A percentile compares a stretch with the other conserved stretches of the same genome.
These are phyloP conservation scores for Hipparchia semele DNA, from an alignment of 2,888 invertebrate species.

Conservation along the genomic window DNA sequence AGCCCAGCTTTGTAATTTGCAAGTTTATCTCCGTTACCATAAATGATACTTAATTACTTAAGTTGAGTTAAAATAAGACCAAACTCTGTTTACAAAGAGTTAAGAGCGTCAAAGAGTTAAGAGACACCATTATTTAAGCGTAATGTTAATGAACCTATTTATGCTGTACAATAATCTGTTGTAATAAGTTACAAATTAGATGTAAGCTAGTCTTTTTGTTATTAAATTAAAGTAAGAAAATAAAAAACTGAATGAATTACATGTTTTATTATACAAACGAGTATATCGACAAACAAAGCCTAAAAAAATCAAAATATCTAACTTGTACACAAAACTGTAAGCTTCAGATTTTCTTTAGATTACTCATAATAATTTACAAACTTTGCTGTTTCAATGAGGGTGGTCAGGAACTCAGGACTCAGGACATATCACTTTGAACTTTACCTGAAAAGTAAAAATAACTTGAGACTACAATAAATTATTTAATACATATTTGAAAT, in stretches of 20 bases:
- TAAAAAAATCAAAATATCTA: background rate
- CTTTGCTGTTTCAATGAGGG: too few relatives aligned
- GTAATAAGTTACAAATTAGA: constrained; percentile 80
- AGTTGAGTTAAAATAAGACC: background rate
- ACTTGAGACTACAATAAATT: constrained; percentile 5
- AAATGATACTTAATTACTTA: background rate
- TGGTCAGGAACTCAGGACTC: too few relatives aligned
- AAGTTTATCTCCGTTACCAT: constrained; percentile 22
- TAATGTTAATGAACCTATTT: constrained; percentile 65
- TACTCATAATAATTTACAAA: too few relatives aligned
- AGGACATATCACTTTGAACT: background rate
- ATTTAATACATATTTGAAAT: too few relatives aligned
- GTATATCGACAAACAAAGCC: background rate
- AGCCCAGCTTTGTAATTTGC: constrained; percentile 36
- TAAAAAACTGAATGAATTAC: constrained; percentile 37
- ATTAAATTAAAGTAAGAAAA: constrained; percentile 56
- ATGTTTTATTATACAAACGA: constrained; percentile 25
- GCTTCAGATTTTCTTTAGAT: background rate
- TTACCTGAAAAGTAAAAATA: constrained; percentile 5
- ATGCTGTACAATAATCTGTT: constrained; percentile 66
- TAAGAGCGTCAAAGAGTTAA: constrained; percentile 1
- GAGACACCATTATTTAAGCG: constrained; percentile 45
- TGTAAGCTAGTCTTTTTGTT: constrained; percentile 80
- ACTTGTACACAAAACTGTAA: background rate
- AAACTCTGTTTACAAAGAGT: constrained; percentile 8